Conservation (phyloP, 1,140 invertebrate species). For the Brachionus asplanchnoidis region DNA sequence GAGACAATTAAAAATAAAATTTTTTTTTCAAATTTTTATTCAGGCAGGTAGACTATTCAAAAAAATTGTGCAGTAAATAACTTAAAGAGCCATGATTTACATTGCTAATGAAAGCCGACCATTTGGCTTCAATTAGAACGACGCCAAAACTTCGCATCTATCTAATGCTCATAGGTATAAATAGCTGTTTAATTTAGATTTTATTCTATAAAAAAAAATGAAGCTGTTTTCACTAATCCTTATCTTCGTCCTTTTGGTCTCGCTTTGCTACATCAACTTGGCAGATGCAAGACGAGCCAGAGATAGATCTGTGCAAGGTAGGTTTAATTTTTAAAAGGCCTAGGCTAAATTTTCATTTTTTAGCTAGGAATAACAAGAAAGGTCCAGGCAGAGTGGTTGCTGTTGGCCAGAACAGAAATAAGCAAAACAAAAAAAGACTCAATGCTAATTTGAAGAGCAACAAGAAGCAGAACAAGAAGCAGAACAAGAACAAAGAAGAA, state of each 20-base stretch:
- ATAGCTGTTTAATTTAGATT: not conserved
- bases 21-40: not conserved
- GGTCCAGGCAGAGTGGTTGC: not conserved
- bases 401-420: not conserved
- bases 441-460: no score
- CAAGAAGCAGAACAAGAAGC: not conserved
- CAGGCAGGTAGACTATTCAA: no score
- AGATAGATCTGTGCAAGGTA: not conserved
- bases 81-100: no score
- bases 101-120: no score
- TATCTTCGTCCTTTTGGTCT: not conserved
- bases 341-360: not conserved
- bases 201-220: not conserved
- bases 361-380: not conserved
- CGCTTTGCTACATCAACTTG: not conserved
- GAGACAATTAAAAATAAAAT: not conserved
- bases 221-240: not conserved
- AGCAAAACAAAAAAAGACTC: no score
- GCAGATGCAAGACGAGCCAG: not conserved
- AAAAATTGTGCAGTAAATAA: no score
- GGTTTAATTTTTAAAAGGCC: not conserved
- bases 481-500: not conserved
- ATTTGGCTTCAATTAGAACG: no score
- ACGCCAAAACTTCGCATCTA: no score
- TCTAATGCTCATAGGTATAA: not conserved